phyloP scores from a whole-genome alignment of 2,113 vertebrate genomes.

The Phylloscopus whistleri region DNA sequence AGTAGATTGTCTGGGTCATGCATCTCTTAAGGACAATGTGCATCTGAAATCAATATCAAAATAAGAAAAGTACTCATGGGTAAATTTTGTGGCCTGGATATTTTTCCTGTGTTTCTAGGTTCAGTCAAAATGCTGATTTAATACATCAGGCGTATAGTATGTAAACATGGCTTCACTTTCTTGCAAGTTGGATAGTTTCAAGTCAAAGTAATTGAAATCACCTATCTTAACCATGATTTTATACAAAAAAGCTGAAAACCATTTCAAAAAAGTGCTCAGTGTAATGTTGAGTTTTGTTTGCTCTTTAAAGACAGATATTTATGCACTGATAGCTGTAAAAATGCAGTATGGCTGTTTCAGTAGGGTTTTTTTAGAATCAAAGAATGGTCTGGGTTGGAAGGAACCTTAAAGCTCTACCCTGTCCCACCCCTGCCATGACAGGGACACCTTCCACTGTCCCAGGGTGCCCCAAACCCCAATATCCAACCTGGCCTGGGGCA shows the following conservation, averaged over 20 bases:
- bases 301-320: background rate
- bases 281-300: background rate
- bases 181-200: background rate
- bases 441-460: rapidly evolving
- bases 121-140: background rate
- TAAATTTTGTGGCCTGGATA: background rate
- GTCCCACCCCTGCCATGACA: background rate
- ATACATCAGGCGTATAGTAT: background rate
- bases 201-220: background rate
- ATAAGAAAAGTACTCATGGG: background rate
- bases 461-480: rapidly evolving
- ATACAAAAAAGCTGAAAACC: background rate
- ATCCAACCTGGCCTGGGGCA: background rate
- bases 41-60: background rate
- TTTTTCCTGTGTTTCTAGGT: background rate
- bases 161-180: background rate
- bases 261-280: rapidly evolving
- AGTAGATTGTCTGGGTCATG: background rate
- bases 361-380: background rate
- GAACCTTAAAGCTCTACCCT: background rate
- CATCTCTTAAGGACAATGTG: background rate
- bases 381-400: background rate
- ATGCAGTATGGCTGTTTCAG: background rate
- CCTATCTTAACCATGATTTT: background rate
- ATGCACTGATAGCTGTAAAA: background rate